Base-by-base conservation (phyloP, 2,888 invertebrate genomes). In the Amiota minor region DNA sequence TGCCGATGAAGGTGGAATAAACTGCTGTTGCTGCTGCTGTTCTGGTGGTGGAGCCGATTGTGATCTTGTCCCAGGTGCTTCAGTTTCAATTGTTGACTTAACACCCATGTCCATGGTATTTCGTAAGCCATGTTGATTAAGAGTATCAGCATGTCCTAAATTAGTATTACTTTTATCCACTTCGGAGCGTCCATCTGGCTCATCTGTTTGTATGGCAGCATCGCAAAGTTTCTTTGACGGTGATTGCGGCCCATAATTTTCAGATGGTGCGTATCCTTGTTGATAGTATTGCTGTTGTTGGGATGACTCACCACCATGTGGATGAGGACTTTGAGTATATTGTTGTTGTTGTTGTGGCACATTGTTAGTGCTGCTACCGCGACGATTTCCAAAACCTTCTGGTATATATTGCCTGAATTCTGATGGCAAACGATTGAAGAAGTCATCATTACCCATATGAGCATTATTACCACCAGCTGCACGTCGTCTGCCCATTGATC, bases 41-140 rank as follows among this genome's bases (percentile, higher is more conserved):
- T 87, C 87, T 73, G 91, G 86, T 71, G 95, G 94, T 47, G 96
- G 96, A 46, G 95, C 95, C 79, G 96, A 96, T 92, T 94, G 94
- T 71, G 95, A 94, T 86, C 96, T 91, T 80, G 93, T 93, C 73
- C 91, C 92, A 74, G 88, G 88, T 10, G 82, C 86, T 78, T 92
- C 92, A 82, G 91, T 91, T 74, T 87, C 92, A n/a, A 88, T 84
- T 77, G 91, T 92, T 59, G 91, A 91, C 80, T 91, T 91, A 79
- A 94, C 94, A 69, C 95, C 95, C 86, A 95, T 92, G 87, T 95
- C 95, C 75, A 95, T 93, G 23, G 95, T 95, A 86, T 95, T 95
- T 78, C 95, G 92, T 75, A 94, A 88, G 6, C 93, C 93, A 91
- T 94, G 93, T 80, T 94, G 94, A 68, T 93, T 92, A 12, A 94